phyloP scores from a whole-genome alignment of 2,797 vertebrate species.

The Lagodon rhomboides region DNA sequence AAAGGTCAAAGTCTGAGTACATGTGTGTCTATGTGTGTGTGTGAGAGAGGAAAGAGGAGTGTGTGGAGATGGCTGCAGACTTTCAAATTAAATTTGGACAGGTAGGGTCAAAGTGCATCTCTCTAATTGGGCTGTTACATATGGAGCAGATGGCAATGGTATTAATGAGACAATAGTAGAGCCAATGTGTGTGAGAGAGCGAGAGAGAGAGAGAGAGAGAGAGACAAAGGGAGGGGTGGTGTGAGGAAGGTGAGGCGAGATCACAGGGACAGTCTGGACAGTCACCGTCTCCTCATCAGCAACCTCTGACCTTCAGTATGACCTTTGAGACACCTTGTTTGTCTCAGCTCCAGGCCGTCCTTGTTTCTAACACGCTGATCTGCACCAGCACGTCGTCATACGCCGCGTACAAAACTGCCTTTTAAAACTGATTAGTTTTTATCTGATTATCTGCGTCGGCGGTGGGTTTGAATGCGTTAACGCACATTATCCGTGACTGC shows the following conservation, averaged over 20 bases:
- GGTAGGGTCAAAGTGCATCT: slow-evolving; percentile 77
- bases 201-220: not conserved
- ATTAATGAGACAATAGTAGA: slow-evolving; percentile 65
- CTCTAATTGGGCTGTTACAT: slow-evolving; percentile 81
- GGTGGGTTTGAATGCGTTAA: not conserved
- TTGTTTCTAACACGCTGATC: slow-evolving; percentile 6
- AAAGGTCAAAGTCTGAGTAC: slow-evolving; percentile 73
- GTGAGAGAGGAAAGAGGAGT: not conserved
- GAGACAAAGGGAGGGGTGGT: slow-evolving; percentile 34
- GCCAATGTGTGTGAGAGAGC: slow-evolving; percentile 9
- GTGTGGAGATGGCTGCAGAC: slow-evolving; percentile 36
- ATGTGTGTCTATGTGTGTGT: not conserved
- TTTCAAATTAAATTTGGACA: slow-evolving; percentile 76
- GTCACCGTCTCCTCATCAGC: slow-evolving; percentile 27
- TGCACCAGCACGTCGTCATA: not conserved
- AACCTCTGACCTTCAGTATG: slow-evolving; percentile 46
- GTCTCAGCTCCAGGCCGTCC: slow-evolving; percentile 21
- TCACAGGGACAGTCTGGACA: slow-evolving; percentile 48
- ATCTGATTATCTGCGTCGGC: not conserved
- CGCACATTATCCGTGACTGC: not conserved
- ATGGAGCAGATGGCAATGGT: slow-evolving; percentile 82
- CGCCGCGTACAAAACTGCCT: not conserved
- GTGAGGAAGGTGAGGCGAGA: slow-evolving; percentile 52
- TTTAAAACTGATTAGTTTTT: not conserved
- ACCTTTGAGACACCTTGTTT: slow-evolving; percentile 28